phyloP scores from a whole-genome alignment of 1,140 invertebrate genomes.

The Drosophila miranda region DNA sequence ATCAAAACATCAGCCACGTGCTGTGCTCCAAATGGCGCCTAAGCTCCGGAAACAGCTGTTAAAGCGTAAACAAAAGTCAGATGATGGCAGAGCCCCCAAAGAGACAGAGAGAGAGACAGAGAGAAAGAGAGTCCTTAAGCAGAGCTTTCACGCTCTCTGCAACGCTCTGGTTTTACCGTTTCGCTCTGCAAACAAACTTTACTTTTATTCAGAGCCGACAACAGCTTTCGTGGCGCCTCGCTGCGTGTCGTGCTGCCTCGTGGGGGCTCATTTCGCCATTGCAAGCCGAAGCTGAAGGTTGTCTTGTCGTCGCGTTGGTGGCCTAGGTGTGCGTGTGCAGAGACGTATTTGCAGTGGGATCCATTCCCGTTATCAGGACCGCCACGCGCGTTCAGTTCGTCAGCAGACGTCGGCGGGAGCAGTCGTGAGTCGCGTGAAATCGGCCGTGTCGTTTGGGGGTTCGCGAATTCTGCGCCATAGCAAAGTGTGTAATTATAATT shows the following conservation, averaged over 20 bases:
- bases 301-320: slow-evolving; percentile 23
- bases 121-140: background rate
- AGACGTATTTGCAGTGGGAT: background rate
- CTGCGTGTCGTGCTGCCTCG: slow-evolving; percentile 7
- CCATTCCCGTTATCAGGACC: slow-evolving; percentile 8
- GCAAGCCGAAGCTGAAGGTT: slow-evolving; percentile 58
- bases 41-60: slow-evolving; percentile 46
- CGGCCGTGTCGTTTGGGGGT: background rate
- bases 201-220: slow-evolving; percentile 58
- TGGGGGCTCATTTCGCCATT: slow-evolving; percentile 53
- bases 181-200: slow-evolving; percentile 62
- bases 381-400: slow-evolving; percentile 33
- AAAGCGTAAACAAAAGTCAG: slow-evolving; percentile 64
- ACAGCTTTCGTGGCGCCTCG: slow-evolving; percentile 20
- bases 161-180: slow-evolving; percentile 47
- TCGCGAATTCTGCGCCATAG: slow-evolving; percentile 7
- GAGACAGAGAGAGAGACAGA: slow-evolving; percentile 2
- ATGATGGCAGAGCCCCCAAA: slow-evolving; percentile 31
- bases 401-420: slow-evolving; percentile 28
- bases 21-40: slow-evolving; percentile 7
- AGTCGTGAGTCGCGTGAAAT: slow-evolving; percentile 5
- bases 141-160: slow-evolving; percentile 50
- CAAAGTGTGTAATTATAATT: slow-evolving; percentile 36
- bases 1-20: slow-evolving; percentile 50
- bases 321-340: too few relatives aligned